Conservation (phyloP, 2,113 vertebrate species). For the Lampris incognitus region DNA sequence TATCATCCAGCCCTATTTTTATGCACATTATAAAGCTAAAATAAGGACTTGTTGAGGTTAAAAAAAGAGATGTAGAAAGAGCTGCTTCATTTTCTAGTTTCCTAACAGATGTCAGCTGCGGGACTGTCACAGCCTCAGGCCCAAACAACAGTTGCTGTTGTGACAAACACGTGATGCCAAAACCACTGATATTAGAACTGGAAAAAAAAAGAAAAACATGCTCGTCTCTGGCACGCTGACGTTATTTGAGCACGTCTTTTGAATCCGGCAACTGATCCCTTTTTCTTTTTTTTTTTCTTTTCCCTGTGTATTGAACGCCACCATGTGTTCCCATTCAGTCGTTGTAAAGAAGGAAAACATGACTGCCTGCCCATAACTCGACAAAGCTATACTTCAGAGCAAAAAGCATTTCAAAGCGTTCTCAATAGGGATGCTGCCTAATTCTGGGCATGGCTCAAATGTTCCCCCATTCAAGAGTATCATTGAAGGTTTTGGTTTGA, state of each 20-base stretch:
- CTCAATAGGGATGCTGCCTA: neutral
- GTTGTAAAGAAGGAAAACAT: too few relatives aligned
- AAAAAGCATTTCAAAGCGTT: too few relatives aligned
- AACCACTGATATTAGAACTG: neutral
- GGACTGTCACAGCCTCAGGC: neutral
- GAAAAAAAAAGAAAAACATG: neutral
- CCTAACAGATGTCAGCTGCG: neutral
- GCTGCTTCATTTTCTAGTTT: neutral
- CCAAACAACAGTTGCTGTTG: neutral
- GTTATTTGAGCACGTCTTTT: neutral
- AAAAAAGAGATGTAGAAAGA: neutral
- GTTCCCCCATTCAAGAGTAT: too few relatives aligned
- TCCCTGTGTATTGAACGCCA: too few relatives aligned
- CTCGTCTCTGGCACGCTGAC: neutral
- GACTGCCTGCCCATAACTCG: too few relatives aligned
- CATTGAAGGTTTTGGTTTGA: neutral
- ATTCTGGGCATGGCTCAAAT: neutral
- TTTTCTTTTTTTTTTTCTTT: too few relatives aligned
- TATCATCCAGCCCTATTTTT: too few relatives aligned
- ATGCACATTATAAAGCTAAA: too few relatives aligned
- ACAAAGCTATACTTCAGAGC: too few relatives aligned
- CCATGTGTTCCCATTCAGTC: too few relatives aligned
- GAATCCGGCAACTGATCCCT: too few relatives aligned
- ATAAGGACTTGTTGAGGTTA: too few relatives aligned
- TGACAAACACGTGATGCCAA: neutral